Percentiles rank a stretch among this genome's conserved stretches.
Evolutionary conservation across 2,888 invertebrate species (phyloP).

Genomic region (Dolichomitus sp.): DNA sequence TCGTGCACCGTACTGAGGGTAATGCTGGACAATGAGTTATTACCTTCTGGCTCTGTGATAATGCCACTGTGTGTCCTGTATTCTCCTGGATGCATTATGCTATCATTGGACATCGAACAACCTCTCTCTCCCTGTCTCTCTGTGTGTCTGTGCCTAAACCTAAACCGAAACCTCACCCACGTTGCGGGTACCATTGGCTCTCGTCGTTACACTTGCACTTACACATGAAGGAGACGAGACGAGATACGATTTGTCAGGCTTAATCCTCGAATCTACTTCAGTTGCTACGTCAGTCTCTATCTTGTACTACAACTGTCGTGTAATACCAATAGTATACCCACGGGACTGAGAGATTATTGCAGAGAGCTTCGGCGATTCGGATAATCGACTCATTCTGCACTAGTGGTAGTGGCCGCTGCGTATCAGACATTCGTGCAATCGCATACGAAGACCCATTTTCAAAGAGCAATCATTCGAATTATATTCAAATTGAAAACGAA

Average conservation of each 20-base stretch:
- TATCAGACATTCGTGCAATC: background rate
- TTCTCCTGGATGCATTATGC: constrained; percentile 64
- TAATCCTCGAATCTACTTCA: constrained; percentile 52
- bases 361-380: constrained; percentile 52
- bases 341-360: constrained; percentile 46
- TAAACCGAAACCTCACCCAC: constrained; percentile 67
- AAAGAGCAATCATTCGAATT: background rate
- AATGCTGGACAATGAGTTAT: constrained; percentile 81
- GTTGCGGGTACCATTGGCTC: constrained; percentile 22
- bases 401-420: background rate
- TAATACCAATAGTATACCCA: background rate
- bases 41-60: constrained; percentile 76
- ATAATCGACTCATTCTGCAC: constrained; percentile 49
- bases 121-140: constrained; percentile 25
- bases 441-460: background rate
- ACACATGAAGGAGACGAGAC: constrained; percentile 40
- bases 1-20: constrained; percentile 67
- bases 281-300: constrained; percentile 20
- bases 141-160: constrained; percentile 63
- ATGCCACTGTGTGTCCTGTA: constrained; percentile 60
- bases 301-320: constrained; percentile 7
- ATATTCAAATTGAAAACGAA: background rate
- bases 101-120: constrained; percentile 73
- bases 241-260: constrained; percentile 64
- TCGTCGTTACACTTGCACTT: constrained; percentile 68